A percentile compares a stretch with the other conserved stretches of the same genome.
Evolutionary conservation across 2,113 vertebrate species (phyloP).

Genomic region (Cairina moschata): DNA sequence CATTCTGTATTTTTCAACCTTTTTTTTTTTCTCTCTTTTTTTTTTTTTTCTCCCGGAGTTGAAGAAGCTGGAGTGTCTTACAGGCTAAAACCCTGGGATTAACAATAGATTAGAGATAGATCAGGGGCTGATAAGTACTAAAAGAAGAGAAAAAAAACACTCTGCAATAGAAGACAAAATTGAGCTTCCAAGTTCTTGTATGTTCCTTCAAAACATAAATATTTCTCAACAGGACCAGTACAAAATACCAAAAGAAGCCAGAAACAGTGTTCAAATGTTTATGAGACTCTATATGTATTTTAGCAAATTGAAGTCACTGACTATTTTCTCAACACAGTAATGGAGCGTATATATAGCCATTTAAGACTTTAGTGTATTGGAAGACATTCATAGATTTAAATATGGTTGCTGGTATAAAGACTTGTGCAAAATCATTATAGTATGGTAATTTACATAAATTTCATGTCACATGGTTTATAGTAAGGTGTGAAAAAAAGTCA

Average conservation of each 20-base stretch:
- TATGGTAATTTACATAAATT: neutral
- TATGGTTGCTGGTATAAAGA: neutral
- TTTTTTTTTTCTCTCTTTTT: neutral
- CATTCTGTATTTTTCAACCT: neutral
- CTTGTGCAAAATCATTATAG: neutral
- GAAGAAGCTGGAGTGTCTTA: neutral
- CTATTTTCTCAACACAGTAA: conserved; percentile 1
- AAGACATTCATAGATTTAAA: neutral
- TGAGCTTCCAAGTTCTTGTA: neutral
- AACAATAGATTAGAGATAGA: neutral
- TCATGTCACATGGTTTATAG: rapidly evolving
- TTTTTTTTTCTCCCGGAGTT: neutral
- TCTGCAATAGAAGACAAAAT: neutral
- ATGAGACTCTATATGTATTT: neutral
- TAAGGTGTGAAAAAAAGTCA: neutral
- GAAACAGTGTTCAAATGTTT: neutral
- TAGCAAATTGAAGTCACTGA: conserved; percentile 15
- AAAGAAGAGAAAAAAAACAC: neutral
- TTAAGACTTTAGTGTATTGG: neutral
- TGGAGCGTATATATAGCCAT: neutral
- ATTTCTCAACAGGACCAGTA: neutral
- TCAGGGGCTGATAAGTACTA: neutral
- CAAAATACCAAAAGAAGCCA: neutral
- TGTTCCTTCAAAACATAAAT: neutral
- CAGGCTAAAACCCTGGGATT: neutral